Evolutionary conservation across 2,113 vertebrate species (phyloP).

Genomic region (Notarius quadriscutis): DNA sequence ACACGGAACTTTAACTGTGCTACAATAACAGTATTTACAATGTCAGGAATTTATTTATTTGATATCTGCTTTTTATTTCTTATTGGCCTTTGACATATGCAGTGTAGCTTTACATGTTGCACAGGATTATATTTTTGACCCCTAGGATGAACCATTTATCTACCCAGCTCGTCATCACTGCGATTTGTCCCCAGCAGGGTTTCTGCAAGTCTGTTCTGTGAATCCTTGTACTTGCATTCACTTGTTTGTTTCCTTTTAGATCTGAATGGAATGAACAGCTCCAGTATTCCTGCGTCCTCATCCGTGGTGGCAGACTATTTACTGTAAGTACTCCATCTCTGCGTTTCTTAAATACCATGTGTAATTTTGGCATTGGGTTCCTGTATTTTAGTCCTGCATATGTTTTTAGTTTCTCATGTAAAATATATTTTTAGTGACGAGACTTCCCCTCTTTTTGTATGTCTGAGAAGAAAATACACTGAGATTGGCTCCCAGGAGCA

Average conservation of each 20-base stretch:
- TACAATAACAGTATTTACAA: too few relatives aligned
- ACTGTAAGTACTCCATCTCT: conserved; percentile 76
- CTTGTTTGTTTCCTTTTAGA: conserved; percentile 55
- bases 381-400: background rate
- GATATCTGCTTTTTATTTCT: too few relatives aligned
- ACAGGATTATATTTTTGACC: background rate
- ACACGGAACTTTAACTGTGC: too few relatives aligned
- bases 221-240: conserved; percentile 24
- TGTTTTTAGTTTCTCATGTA: background rate
- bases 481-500: conserved; percentile 89
- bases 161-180: background rate
- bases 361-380: background rate
- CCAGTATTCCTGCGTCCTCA: conserved; percentile 80
- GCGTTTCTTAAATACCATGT: background rate
- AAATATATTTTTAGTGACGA: background rate
- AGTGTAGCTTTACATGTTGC: too few relatives aligned
- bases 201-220: background rate
- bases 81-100: too few relatives aligned
- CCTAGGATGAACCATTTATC: background rate
- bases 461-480: conserved; percentile 81
- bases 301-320: conserved; percentile 89
- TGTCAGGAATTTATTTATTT: too few relatives aligned
- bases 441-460: conserved; percentile 1
- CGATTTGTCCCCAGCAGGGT: background rate
- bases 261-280: conserved; percentile 80